Evolutionary conservation across 2,888 invertebrate species (phyloP), one percentile per base, ranked within the genome.

Genomic region (Itoplectis maculator): DNA sequence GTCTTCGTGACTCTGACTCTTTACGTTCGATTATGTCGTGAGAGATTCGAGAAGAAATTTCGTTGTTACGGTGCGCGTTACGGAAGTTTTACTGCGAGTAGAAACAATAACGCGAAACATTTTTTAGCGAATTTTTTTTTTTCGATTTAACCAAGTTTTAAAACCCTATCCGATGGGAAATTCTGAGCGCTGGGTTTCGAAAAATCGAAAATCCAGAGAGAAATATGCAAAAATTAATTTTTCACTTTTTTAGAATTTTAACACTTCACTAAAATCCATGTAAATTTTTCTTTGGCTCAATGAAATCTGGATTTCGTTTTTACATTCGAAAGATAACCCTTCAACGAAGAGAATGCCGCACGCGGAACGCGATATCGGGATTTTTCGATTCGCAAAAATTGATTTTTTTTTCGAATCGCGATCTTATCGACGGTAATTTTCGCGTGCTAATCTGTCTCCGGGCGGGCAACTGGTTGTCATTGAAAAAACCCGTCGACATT

Each of bases 1-100:
- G n/a, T n/a, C n/a, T n/a, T n/a, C n/a, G n/a, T n/a, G n/a, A n/a
- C n/a, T n/a, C n/a, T n/a, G n/a, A n/a, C n/a, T n/a, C 35, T 56
- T 59, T 68, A 45, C 45, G 23, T 68, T 51, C 49, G 68, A 9
- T 47, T 47, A 35, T 29, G 49, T 18, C 35, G 68, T 18, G 68
- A 37, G 51, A 51, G 11, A 40, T n/a, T 54, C 18, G 18, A 1
- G 40, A n/a, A 40, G 51, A 40, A 69, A 69, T 54, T 69, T 69
- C 37, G 69, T 54, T 69, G 20, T 37, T 54, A 40, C n/a, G n/a
- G n/a, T n/a, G n/a, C 51, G 69, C 37, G 51, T 35, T 49, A 37
- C 47, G 18, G 61, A 23, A 65, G 49, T 68, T 8, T 40, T 40
- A 40, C 5, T 0, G 13, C 8, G 40, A 45, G n/a, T n/a, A n/a